Base-by-base conservation (phyloP, 2,888 invertebrate genomes). In the Polydrusus pterygomalis region DNA sequence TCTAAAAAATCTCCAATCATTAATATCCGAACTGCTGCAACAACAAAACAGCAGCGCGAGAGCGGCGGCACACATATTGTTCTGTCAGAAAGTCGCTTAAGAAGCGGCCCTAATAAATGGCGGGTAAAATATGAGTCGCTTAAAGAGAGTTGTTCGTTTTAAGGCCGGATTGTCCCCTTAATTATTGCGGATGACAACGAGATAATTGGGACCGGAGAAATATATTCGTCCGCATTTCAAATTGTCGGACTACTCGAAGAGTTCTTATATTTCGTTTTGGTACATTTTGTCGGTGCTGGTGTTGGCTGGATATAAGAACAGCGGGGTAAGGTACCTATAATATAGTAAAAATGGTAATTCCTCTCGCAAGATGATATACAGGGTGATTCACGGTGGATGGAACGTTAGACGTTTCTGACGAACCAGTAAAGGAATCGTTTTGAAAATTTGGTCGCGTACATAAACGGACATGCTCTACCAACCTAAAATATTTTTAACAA, bases 151-250 rank as follows among this genome's bases (percentile, higher is more conserved):
- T 70, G 74, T 74, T 74, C 74, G 73, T 49, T 73, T 67, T 67
- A 73, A 67, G 30, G 34, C 38, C 60, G 64, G 65, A 74, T 74
- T 74, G 74, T 74, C 69, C 58, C 74, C 64, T 70, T 74, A 74
- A 74, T 74, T 74, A 74, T 74, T 74, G 58, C 70, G 74, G 58
- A 74, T 74, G 74, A 70, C 74, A 74, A 74, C 64, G 70, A 70
- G 74, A 74, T 74, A 74, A 74, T 74, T 74, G 74, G 74, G 54
- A 51, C 54, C 43, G 25, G 40, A 74, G 74, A 74, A 74, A 70
- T 74, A 64, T 69, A 74, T 70, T 74, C 69, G 64, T 70, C 62
- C 64, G 38, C 56, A 58, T 64, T 63, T 69, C 70, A 74, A 69
- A 74, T n/a, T 9, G 40, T 58, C 67, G n/a, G 45, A 45, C 45